Evolutionary conservation across 2,113 vertebrate species (phyloP), one percentile per base, ranked within the genome.

Genomic region (Rhinoptilus africanus): DNA sequence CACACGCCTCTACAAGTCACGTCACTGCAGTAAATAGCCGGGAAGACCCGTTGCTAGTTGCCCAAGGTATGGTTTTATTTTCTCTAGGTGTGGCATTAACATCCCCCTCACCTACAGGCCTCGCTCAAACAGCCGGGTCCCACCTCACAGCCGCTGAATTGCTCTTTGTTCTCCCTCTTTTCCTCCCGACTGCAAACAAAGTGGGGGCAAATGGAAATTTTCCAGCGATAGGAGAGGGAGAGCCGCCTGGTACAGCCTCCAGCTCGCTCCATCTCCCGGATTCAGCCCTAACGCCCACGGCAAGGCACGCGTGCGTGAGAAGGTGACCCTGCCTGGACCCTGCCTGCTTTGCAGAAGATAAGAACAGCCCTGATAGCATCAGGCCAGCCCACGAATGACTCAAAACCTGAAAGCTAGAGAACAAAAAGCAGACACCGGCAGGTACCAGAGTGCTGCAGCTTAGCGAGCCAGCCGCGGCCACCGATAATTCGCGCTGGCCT

Each of bases 1-100:
- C 47, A 35, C 54, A 18, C 0, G 0, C 9, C 84, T 59, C 81
- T n/a, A 10, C 10, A n/a, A 66, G 26, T 18, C 17, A 1, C 0
- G 0, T 32, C 6, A 15, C 4, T 7, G 22, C 69, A 6, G 5
- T 3, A 68, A 27, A 4, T 0, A 66, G 34, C 50, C 48, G 17
- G 6, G 4, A 32, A 54, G 14, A 21, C 5, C 79, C 26, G 2
- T 8, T 56, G 41, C 37, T 50, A 20, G 24, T 4, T 6, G 48
- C 60, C 4, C 0, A 86, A 84, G 47, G 54, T 14, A 24, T 3
- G 9, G 41, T 2, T 77, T n/a, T 28, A 12, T 51, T 51, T 72
- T 14, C 82, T 45, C 50, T 32, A 3, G 19, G 12, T 9, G 69
- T 50, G 86, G 22, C 22, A 1, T 6, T 28, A 8, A 8, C 8